These are phyloP conservation scores for Aurelia coerulea DNA, from an alignment of 30 jellyfish, hydroid and myxozoan species.

Conservation along the genomic window DNA sequence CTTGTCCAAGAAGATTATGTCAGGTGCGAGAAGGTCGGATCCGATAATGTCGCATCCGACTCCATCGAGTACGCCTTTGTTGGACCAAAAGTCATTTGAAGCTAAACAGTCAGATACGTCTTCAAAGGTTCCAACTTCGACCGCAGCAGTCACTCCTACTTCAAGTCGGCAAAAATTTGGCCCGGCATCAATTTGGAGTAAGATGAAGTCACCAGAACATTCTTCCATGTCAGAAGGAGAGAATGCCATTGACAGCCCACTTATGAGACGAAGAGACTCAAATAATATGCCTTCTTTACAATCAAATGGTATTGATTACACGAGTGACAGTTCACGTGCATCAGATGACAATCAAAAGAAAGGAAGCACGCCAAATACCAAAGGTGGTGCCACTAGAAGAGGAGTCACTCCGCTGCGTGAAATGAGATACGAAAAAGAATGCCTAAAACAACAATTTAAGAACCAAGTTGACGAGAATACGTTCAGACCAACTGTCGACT, in stretches of 20 bases:
- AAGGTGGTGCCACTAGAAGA: too few species aligned
- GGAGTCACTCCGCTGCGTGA: too few species aligned
- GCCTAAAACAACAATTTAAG: constrained; percentile 46
- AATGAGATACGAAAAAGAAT: constrained; percentile 19
- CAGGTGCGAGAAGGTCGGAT: neutral
- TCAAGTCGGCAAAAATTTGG: too few species aligned
- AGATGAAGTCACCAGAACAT: too few species aligned
- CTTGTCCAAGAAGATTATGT: neutral
- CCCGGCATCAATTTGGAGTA: too few species aligned
- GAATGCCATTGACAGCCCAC: too few species aligned
- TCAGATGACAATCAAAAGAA: neutral
- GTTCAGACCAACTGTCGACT: constrained; percentile 1
- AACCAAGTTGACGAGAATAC: constrained; percentile 24
- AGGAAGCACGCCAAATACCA: neutral
- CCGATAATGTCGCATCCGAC: neutral
- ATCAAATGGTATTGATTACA: neutral
- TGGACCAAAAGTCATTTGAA: neutral
- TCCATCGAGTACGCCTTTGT: neutral
- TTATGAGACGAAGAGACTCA: too few species aligned
- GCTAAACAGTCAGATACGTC: neutral
- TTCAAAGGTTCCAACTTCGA: neutral
- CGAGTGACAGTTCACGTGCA: constrained; percentile 15
- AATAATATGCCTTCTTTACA: too few species aligned
- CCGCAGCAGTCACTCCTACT: too few species aligned
- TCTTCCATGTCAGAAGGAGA: too few species aligned